Evolutionary conservation across 2,113 vertebrate species (phyloP).

Genomic region (Carassius auratus): DNA sequence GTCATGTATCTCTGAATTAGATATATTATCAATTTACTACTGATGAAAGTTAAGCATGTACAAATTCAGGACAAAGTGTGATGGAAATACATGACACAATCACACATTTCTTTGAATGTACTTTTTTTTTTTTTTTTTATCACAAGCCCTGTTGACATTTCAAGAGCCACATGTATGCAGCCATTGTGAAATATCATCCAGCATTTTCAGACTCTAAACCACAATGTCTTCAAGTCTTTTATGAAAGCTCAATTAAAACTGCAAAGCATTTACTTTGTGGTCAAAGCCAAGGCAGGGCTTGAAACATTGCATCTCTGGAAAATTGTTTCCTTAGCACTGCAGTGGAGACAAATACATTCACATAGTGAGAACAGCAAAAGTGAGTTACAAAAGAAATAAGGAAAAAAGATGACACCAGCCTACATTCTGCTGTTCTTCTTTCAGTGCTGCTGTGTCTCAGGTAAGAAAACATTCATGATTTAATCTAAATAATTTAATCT

Average conservation of each 20-base stretch:
- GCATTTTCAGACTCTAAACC: not conserved
- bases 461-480: conserved; percentile 9
- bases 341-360: not conserved
- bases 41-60: too few species aligned
- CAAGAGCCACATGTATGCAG: not conserved
- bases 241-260: conserved; percentile 8
- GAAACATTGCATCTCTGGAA: not conserved
- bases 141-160: too few species aligned
- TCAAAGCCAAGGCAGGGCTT: not conserved
- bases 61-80: not conserved
- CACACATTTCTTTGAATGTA: too few species aligned
- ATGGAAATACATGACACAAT: not conserved
- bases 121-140: too few species aligned
- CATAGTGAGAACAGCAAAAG: not conserved
- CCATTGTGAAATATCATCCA: not conserved
- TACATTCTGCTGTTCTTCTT: conserved; percentile 33
- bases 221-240: conserved; percentile 9
- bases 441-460: conserved; percentile 3
- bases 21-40: too few species aligned
- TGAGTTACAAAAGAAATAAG: not conserved
- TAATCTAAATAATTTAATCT: not conserved
- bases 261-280: conserved; percentile 6
- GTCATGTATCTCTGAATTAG: too few species aligned
- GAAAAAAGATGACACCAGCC: conserved; percentile 5
- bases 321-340: not conserved